Base-by-base conservation (phyloP, 2,113 vertebrate species). In the Panthera leo region DNA sequence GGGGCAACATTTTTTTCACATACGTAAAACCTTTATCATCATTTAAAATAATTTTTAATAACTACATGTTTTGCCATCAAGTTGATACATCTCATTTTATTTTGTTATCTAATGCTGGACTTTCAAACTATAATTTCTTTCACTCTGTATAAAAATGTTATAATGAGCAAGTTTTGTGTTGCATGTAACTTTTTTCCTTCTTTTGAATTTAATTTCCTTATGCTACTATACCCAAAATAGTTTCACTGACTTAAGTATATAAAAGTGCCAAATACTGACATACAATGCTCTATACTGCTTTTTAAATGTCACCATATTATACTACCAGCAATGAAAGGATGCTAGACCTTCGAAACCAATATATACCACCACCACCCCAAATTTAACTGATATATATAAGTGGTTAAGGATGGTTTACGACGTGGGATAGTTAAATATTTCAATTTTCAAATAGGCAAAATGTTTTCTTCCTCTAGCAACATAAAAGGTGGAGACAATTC, bases 201-300 rank as follows among this genome's bases (percentile, higher is more conserved):
- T 92, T 91, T 75, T 95, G 48, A 71, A 94, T 87, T 96, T 94
- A 75, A 83, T 87, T 96, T 93, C 53, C 19, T 85, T 85, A 48
- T 53, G 29, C 34, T 85, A 90, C 94, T 78, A 76, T 27, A 34
- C 45, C 15, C 21, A 36, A 75, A 95, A 82, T 85, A 14, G 65
- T 48, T 87, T 86, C 15, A 89, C 19, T 71, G n/a, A 84, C 31
- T 19, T 65, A 58, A 88, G 25, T 58, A 75, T 13, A 90, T 31
- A 92, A 85, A 94, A 75, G 29, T 83, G 11, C 42, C 42, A 94
- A 18, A 55, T 80, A 63, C 39, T 94, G 29, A 53, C 67, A 89
- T 27, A 4, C 31, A 91, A 76, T 91, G 11, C 68, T 68, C 70
- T 73, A 71, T 13, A 58, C 4, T 39, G 61, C 5, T 71, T 92